Evolutionary conservation across 2,888 invertebrate species (phyloP).

Genomic region (Keiferia lycopersicella): DNA sequence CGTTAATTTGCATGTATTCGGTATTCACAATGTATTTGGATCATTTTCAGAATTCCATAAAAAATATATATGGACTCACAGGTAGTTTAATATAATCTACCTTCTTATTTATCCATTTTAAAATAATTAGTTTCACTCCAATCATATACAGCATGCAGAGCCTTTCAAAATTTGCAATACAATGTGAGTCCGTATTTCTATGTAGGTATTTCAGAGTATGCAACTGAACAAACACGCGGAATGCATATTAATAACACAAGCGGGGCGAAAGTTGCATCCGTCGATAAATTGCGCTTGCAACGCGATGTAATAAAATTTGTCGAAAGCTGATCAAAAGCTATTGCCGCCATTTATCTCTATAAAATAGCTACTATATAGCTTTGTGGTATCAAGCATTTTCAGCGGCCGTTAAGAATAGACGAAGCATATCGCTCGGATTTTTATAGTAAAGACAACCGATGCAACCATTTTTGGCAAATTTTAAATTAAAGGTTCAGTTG

Average conservation of each 20-base stretch:
- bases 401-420: no score
- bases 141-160: no score
- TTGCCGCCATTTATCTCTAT: slow-evolving; percentile 3
- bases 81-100: no score
- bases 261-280: background rate
- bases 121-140: no score
- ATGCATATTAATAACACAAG: background rate
- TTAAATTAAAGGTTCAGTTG: no score
- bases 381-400: no score
- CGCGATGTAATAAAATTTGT: slow-evolving; percentile 17
- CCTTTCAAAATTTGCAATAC: background rate
- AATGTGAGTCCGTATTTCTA: background rate
- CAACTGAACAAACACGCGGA: background rate
- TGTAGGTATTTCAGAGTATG: background rate
- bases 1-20: background rate
- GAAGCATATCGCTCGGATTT: no score
- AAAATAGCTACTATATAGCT: background rate
- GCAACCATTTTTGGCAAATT: no score
- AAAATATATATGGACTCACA: no score
- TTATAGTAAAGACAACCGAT: no score
- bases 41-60: background rate
- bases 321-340: slow-evolving; percentile 1
- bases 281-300: slow-evolving; percentile 10
- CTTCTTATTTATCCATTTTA: no score
- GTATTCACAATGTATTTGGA: background rate